phyloP scores from a whole-genome alignment of 2,113 vertebrate species.

The Murina feae region DNA sequence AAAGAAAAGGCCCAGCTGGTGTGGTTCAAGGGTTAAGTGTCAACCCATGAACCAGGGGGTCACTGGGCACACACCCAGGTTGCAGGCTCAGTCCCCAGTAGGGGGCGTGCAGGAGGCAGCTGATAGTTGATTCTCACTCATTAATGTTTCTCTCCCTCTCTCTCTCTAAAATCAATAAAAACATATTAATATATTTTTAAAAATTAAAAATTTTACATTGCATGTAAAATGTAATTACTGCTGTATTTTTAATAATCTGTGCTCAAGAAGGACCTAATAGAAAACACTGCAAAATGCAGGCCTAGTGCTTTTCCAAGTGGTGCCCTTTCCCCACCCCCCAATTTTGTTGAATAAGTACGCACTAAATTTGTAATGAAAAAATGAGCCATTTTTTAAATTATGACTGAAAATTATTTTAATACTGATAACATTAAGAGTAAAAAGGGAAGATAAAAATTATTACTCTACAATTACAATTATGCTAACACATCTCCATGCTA shows the following conservation, averaged over 20 bases:
- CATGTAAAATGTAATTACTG: background rate
- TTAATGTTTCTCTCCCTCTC: no score
- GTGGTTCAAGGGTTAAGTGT: no score
- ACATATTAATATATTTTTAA: no score
- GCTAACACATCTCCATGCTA: background rate
- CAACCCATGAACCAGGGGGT: no score
- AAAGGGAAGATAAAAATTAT: constrained; percentile 48
- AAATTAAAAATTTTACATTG: background rate
- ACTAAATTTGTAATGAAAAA: constrained; percentile 44
- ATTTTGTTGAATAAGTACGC: constrained; percentile 32
- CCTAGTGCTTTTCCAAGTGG: background rate
- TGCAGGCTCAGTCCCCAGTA: no score
- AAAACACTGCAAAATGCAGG: background rate
- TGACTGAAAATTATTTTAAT: constrained; percentile 38
- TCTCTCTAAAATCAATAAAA: no score
- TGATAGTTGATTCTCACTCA: no score
- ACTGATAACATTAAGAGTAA: constrained; percentile 27
- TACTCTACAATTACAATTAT: constrained; percentile 35
- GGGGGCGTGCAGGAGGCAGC: no score
- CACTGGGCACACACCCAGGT: no score
- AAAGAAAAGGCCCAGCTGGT: no score
- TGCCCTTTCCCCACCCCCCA: background rate
- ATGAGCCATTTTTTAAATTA: constrained; percentile 37
- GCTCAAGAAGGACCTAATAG: background rate
- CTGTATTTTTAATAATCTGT: background rate